These are phyloP conservation scores for Malthinus seriepunctatus DNA, from an alignment of 2,888 invertebrate genomes.

Conservation along the genomic window DNA sequence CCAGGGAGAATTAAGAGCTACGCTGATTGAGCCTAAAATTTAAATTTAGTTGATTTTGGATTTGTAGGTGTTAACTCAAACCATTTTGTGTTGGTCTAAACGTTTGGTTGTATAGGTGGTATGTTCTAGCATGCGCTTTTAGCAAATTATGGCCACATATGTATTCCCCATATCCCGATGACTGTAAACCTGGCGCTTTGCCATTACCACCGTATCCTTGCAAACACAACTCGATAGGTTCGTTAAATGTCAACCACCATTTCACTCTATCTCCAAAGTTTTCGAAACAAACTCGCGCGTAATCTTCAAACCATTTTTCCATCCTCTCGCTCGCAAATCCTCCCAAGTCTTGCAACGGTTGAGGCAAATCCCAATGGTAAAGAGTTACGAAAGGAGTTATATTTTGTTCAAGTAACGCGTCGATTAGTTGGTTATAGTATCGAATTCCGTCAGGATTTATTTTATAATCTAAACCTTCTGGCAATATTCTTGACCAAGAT, in stretches of 20 bases:
- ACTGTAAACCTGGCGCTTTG: constrained; percentile 48
- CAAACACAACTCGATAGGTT: constrained; percentile 49
- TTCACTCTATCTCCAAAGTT: constrained; percentile 46
- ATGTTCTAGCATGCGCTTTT: constrained; percentile 66
- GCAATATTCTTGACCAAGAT: constrained; percentile 77
- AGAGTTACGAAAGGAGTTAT: constrained; percentile 56
- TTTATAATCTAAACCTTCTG: constrained; percentile 66
- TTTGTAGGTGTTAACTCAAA: constrained; percentile 4
- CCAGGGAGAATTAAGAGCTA: constrained; percentile 65
- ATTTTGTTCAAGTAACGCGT: constrained; percentile 64
- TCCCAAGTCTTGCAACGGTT: constrained; percentile 51
- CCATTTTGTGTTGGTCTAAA: constrained; percentile 50
- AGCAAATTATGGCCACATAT: constrained; percentile 65
- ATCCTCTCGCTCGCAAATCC: constrained; percentile 59
- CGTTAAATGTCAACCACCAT: constrained; percentile 60
- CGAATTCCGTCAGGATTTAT: constrained; percentile 72
- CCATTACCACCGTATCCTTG: constrained; percentile 42
- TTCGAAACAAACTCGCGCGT: constrained; percentile 55
- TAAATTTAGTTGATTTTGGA: neutral
- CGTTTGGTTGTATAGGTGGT: constrained; percentile 59
- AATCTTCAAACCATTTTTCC: constrained; percentile 60
- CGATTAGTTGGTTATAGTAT: constrained; percentile 77
- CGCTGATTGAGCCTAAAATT: constrained; percentile 61
- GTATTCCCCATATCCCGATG: constrained; percentile 62
- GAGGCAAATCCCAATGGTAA: constrained; percentile 62